Base-by-base conservation (phyloP, 2,888 invertebrate genomes). In the Leptinotarsa peninsularis region DNA sequence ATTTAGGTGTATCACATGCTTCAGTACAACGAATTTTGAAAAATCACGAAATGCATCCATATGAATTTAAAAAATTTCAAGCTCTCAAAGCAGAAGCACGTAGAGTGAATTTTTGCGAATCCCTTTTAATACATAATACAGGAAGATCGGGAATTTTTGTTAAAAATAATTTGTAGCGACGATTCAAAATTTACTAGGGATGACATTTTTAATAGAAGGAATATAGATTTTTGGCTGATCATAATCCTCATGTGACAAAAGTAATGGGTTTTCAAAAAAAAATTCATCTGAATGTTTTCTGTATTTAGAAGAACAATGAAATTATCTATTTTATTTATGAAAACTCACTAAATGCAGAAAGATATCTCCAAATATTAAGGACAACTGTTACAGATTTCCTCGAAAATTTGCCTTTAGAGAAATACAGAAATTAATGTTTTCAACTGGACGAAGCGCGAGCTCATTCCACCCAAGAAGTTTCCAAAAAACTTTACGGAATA, bases 111-210 rank as follows among this genome's bases (percentile, higher is more conserved):
- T 49, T 49, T 49, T 17, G 52, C n/a, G 14, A 54, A 54, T 14
- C 4, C 13, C 52, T 54, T 54, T 1, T 14, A 17, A 54, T 54
- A 17, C 52, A 54, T 17, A 54, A 54, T 17, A 54, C 52, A 54
- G 52, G 52, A 54, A 15, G 52, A 54, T 54, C 52, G 52, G 52
- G n/a, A 54, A 54, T 54, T 54, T 54, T 54, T 54, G 52, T 54
- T 17, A 1, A 54, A 49, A 49, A 49, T 50, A 7, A 50, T 15
- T 50, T 50, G 50, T 4, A 7, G 50, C 50, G 50, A 54, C 18
- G 54, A 54, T 4, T 54, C 14, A 54, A 54, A n/a, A 54, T 17
- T 54, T 1, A 54, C 2, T 18, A 54, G 54, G 14, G 54, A 4
- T 54, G 18, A 18, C 4, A 23, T 23, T 23, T 23, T 23, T 4